Percentiles rank a stretch among this genome's conserved stretches.
These are phyloP conservation scores for Trachymyrmex septentrionalis DNA, from an alignment of 1,140 invertebrate genomes.

Conservation along the genomic window DNA sequence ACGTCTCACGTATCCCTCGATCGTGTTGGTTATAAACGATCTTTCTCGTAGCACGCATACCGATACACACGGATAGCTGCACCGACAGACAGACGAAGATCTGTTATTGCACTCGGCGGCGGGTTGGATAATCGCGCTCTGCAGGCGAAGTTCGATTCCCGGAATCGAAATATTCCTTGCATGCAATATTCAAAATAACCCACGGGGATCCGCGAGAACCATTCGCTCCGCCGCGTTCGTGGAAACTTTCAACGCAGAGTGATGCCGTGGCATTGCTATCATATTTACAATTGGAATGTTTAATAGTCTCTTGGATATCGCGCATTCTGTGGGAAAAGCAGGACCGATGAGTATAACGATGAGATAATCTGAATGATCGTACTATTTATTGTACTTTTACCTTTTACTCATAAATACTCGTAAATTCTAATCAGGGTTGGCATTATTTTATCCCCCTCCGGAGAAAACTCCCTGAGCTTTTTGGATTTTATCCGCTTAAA, in stretches of 20 bases:
- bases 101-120: slow-evolving; percentile 62
- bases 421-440: no score
- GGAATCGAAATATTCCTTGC: slow-evolving; percentile 74
- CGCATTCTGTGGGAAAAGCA: slow-evolving; percentile 12
- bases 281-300: slow-evolving; percentile 38
- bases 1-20: slow-evolving; percentile 56
- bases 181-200: slow-evolving; percentile 78
- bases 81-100: slow-evolving; percentile 46
- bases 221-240: slow-evolving; percentile 53
- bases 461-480: no score
- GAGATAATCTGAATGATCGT: no score
- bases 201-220: slow-evolving; percentile 67
- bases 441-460: no score
- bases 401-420: no score
- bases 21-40: slow-evolving; percentile 60
- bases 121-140: slow-evolving; percentile 67
- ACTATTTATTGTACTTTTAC: no score
- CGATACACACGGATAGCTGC: slow-evolving; percentile 41
- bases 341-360: no score
- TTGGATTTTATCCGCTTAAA: no score
- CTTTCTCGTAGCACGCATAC: slow-evolving; percentile 62
- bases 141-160: slow-evolving; percentile 72
- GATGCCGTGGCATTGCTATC: slow-evolving; percentile 34
- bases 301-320: slow-evolving; percentile 43
- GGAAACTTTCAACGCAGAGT: slow-evolving; percentile 57